Percentiles rank a stretch among this genome's conserved stretches.
Conservation (phyloP, 2,888 invertebrate genomes). For the Eilema sororculum region DNA sequence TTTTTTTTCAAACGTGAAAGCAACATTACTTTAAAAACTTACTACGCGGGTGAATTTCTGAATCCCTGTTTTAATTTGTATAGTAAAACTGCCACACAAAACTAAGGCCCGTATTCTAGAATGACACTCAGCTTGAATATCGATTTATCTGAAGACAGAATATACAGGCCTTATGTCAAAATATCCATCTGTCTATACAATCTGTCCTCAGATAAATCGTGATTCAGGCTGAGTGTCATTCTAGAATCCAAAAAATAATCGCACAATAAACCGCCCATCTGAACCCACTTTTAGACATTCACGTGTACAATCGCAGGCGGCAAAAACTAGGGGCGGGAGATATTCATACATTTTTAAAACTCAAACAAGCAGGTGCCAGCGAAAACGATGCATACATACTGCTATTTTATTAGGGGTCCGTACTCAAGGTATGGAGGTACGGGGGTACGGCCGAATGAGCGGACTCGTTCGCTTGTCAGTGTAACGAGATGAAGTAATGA, state of each 20-base stretch:
- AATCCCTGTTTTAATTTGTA: no score
- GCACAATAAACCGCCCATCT: not conserved
- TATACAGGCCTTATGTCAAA: no score
- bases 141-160: no score
- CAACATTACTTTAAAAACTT: no score
- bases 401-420: conserved; percentile 37
- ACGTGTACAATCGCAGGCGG: conserved; percentile 25
- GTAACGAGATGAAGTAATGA: conserved; percentile 28
- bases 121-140: no score
- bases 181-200: no score
- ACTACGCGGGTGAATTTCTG: no score
- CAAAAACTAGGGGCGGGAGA: conserved; percentile 32
- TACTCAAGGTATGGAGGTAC: conserved; percentile 16
- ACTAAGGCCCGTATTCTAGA: no score
- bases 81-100: no score
- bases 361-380: conserved; percentile 54
- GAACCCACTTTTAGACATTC: conserved; percentile 2
- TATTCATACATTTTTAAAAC: conserved; percentile 59
- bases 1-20: no score
- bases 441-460: not conserved
- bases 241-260: not conserved
- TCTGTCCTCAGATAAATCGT: no score
- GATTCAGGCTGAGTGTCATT: no score
- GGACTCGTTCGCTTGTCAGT: conserved; percentile 16
- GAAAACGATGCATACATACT: conserved; percentile 35